Base-by-base conservation (phyloP, 2,113 vertebrate species). In the Leucoraja erinaceus region DNA sequence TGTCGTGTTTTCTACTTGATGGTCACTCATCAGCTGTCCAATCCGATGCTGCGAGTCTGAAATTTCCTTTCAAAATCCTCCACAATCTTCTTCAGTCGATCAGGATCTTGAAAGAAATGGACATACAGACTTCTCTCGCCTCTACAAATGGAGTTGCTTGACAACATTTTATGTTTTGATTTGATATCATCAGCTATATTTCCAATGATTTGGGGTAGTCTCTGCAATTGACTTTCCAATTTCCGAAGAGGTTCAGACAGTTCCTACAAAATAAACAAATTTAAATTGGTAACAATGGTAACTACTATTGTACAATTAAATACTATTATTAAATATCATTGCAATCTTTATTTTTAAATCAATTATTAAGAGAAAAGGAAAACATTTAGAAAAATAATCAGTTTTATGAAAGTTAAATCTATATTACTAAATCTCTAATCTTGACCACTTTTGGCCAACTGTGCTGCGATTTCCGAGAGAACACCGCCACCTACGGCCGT, bases 51-150 rank as follows among this genome's bases (percentile, higher is more conserved):
- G 88, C 94, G 94, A 70, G 95, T 94, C 93, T 93, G 94, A 94
- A 94, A 88, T 66, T 95, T 95, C 31, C 94, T 94, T 93, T 99
- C 98, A 94, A 97, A 95, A 90, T 97, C 97, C 94, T 97, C 96
- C 74, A 99, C 96, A 10, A 96, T 93, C 93, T 96, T 96, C 95
- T 96, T 97, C 94, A 99, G 95, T 63, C 95, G 94, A 5, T 95
- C 94, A 93, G 97, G 93, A 25, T 99, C 96, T 93, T 97, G 96
- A 93, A 97, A 97, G 95, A 98, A 99, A 95, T 97, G 95, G 68
- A 98, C 94, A 93, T 98, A 99, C 76, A 99, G 95, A 66, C 98
- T 96, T 95, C 98, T 97, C 95, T 99, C 97, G 93, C 96, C 95
- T 93, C 96, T 96, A 93, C 96, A 95, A 66, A 96, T 94, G 92